Evolutionary conservation across 2,113 vertebrate species (phyloP), one percentile per base, ranked within the genome.

Genomic region (Microcebus tavaratra): DNA sequence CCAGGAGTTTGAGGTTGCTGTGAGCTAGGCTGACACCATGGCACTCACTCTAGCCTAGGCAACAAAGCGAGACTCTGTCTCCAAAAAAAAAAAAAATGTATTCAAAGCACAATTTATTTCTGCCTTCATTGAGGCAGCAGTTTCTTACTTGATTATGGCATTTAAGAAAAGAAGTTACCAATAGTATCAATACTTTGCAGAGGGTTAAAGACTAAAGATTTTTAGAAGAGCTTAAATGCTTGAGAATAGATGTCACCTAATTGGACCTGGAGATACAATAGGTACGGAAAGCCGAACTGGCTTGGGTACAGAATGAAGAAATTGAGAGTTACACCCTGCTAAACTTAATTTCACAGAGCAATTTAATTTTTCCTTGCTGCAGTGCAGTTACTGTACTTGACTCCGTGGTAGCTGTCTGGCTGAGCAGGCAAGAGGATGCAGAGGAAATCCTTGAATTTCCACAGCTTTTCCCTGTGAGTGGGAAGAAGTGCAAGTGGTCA

Each of bases 31-130:
- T 39, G 39, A 39, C 39, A 3, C 39, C 39, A 39, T 0, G 39
- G 39, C 39, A 39, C 39, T 39, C 39, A 39, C 39, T 39, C 39
- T 39, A 39, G 39, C 39, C 39, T 39, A 39, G 39, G 39, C 39
- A 39, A 39, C 39, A 39, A 39, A 39, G 39, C 39, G 39, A 39
- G 39, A 39, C 39, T 39, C 39, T 39, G 39, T 39, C 39, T 39
- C 39, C 39, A 39, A 39, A 39, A 39, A 39, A 39, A 3, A 39
- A 39, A 63, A 63, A 50, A 86, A 21, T 79, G 0, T 72, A 55
- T 96, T 76, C 31, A 42, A 72, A 92, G 31, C 50, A 75, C 6
- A 65, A 11, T 94, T 80, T 83, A 65, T 85, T 95, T 84, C 78
- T 84, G 31, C 70, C 34, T 61, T 81, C 34, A 68, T 17, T 2